Evolutionary conservation across 2,797 vertebrate species (phyloP), one percentile per base, ranked within the genome.

Genomic region (Liparis tanakae): DNA sequence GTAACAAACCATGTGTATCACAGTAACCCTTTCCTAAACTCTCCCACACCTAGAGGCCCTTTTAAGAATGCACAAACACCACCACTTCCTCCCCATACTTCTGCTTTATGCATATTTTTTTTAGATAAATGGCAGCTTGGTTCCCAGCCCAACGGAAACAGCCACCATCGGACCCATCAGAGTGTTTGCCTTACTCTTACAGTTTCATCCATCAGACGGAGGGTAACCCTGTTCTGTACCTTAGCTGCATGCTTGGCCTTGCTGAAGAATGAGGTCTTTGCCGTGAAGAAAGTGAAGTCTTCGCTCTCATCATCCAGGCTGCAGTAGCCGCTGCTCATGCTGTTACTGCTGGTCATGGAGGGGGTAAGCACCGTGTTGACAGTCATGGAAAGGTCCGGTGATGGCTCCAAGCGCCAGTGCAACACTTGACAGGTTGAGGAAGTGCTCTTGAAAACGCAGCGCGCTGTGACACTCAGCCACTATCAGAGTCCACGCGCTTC

Each of bases 291-390:
- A 74, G 94, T 94, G 76, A 91, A 91, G 58, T 99, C 97, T 66
- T 98, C 97, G 43, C 93, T 95, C 44, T 95, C 95, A 59, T 99
- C 97, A 12, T 99, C 98, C 95, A 95, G 95, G 93, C 98, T 99
- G 89, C 97, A 96, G 95, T 98, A 98, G 70, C 97, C 97, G 81
- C 97, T 99, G 95, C 97, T 99, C 97, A 97, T 97, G 94, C 96
- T 98, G 95, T 96, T 93, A 91, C 96, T 97, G 93, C 95, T 94
- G 67, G 96, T 98, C 97, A 97, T 96, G 76, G 88, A 90, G 77
- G 90, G 80, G 67, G 80, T 89, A 78, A 76, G 68, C 73, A 84
- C 85, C 1, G 86, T 81, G 7, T 87, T 90, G 82, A 93, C 91
- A 4, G 91, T 92, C 92, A 92, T 92, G 84, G 86, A 88, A 84